Conservation (phyloP, 2,888 invertebrate genomes). For the Miltochrista miniata region DNA sequence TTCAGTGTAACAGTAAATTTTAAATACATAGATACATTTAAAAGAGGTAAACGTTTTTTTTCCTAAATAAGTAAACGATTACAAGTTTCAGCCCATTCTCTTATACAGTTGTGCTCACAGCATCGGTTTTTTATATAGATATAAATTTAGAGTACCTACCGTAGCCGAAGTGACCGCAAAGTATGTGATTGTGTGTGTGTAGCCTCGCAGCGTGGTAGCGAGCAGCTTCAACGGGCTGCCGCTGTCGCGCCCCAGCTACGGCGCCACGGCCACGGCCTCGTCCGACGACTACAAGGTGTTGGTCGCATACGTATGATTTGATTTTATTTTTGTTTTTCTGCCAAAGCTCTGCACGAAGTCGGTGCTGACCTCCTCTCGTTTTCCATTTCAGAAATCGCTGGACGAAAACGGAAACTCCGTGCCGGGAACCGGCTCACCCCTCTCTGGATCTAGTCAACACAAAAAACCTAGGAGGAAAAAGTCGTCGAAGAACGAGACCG, state of each 20-base stretch:
- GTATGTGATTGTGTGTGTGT: constrained; percentile 34
- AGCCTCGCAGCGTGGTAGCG: constrained; percentile 68
- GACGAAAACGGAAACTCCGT: constrained; percentile 93
- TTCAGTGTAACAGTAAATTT: no score
- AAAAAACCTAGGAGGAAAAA: constrained; percentile 85
- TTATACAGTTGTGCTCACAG: no score
- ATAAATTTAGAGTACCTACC: no score
- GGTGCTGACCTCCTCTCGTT: constrained; percentile 1
- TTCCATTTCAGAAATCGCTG: constrained; percentile 84
- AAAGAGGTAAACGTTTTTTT: no score
- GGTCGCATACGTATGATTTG: constrained; percentile 14
- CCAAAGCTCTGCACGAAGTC: not conserved
- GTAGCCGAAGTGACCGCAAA: not conserved
- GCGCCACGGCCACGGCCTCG: constrained; percentile 50
- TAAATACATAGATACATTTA: no score
- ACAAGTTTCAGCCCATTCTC: no score
- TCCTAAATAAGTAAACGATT: no score
- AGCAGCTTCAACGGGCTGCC: constrained; percentile 70
- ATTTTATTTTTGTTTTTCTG: not conserved
- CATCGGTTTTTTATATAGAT: no score
- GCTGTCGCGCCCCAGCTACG: constrained; percentile 64
- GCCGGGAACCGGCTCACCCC: constrained; percentile 78
- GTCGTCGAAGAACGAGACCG: constrained; percentile 84
- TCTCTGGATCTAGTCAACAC: constrained; percentile 76
- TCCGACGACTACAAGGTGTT: constrained; percentile 71